Base-by-base conservation (phyloP, 2,888 invertebrate genomes). In the Drosophila siamana region DNA sequence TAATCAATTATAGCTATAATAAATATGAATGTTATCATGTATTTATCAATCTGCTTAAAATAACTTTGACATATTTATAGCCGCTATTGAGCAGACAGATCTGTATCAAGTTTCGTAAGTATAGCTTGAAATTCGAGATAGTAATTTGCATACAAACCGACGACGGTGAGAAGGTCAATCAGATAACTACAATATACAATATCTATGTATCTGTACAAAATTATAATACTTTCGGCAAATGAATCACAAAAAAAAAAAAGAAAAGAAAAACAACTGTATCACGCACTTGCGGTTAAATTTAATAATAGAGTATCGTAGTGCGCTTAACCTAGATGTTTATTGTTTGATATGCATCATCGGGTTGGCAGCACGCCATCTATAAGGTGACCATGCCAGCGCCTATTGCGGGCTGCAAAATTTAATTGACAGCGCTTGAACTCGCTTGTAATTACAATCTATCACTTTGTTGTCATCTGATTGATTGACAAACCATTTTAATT, bases 401-500 rank as follows among this genome's bases (percentile, higher is more conserved):
- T n/a, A n/a, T n/a, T n/a, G n/a, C n/a, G n/a, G n/a, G n/a, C 28
- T 57, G 13, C 19, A 36, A 48, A 24, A 40, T 40, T 28, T n/a
- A 43, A 46, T 22, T 54, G 36, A 30, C 44, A 38, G 46, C 16
- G 24, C 40, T 60, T 55, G 40, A 62, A 44, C 48, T 73, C 30
- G 54, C 48, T 77, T 22, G 28, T 59, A 68, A 74, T 68, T 68
- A 62, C 55, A 74, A 74, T 78, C 74, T 56, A 68, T 63, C 74
- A 78, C 60, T 74, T 68, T 71, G 62, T 59, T 46, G 72, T 61
- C 78, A 55, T 44, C 47, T 64, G 81, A 80, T 86, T 87, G 88
- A 82, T 85, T 87, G 88, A 85, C 81, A 76, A 80, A 65, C 72
- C 77, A 55, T 75, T 88, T 75, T 67, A 72, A 60, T 63, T 79